Evolutionary conservation across 2,797 vertebrate species (phyloP).

Genomic region (Bucorvus abyssinicus): DNA sequence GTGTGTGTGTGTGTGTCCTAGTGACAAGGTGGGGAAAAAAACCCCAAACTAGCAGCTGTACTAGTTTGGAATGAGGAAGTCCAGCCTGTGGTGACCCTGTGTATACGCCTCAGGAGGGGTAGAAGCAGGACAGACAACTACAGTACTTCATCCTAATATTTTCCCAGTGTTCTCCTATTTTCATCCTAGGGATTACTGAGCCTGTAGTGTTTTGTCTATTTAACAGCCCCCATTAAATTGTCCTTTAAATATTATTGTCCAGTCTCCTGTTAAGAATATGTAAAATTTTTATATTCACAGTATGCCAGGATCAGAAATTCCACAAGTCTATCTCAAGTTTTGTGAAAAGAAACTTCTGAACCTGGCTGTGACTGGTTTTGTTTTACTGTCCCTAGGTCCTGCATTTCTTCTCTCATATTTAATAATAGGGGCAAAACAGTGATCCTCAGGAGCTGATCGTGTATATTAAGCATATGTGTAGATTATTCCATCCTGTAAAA

Average conservation of each 20-base stretch:
- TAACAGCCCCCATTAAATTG: neutral
- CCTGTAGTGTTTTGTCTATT: neutral
- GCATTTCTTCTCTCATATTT: neutral
- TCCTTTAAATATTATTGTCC: neutral
- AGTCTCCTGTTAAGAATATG: neutral
- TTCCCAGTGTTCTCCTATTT: neutral
- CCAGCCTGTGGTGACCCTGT: neutral
- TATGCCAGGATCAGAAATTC: neutral
- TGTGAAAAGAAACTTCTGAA: neutral
- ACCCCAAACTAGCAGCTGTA: fast-evolving
- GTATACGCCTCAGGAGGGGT: neutral
- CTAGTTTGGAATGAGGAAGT: neutral
- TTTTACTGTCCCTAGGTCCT: neutral
- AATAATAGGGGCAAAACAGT: neutral
- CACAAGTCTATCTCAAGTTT: neutral
- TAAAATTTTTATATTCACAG: neutral
- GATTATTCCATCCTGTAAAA: neutral
- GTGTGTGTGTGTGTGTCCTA: neutral
- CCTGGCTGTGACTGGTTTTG: neutral
- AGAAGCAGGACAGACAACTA: neutral
- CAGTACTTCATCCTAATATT: neutral
- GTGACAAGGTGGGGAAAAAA: neutral
- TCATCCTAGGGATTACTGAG: neutral
- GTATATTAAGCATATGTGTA: neutral
- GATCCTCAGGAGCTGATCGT: neutral